Evolutionary conservation across 2,888 invertebrate species (phyloP), one percentile per base, ranked within the genome.

Genomic region (Microchrysa polita): DNA sequence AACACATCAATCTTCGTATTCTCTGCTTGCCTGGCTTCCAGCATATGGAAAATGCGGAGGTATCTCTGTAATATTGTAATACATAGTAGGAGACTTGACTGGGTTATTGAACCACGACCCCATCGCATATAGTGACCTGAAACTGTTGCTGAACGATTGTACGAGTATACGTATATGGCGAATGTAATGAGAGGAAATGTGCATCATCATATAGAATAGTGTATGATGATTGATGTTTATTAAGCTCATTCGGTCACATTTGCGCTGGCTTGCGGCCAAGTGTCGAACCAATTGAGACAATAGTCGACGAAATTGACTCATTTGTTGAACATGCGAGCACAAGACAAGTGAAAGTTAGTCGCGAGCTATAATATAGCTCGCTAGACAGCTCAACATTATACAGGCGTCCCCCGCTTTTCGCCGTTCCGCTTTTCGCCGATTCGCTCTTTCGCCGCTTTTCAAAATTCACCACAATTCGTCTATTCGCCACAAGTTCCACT

Each of bases 121-220:
- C 2, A n/a, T n/a, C n/a, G 27, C 7, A 34, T 34, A 7, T 7
- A 7, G 27, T 34, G 27, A 34, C 27, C 27, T 7, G 27, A 34
- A 7, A 34, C 27, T 34, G 27, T 34, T 7, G 27, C 4, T 34
- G 2, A 2, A 5, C 27, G 7, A 34, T 34, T 34, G 27, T 34
- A n/a, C n/a, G n/a, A n/a, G n/a, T n/a, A n/a, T n/a, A n/a, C 7
- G 12, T 42, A n/a, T n/a, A 12, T 48, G 12, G 16, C 16, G 48
- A 48, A 48, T 48, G 48, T 48, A 48, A 48, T 48, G 48, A 48
- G 48, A 48, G 48, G 48, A 48, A 48, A 48, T 10, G 48, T 48
- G 48, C 48, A 48, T 48, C 48, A 48, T 48, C 48, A n/a, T 48
- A 48, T 4, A 48, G 16, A 2, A 48, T 48, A 12, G 12, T 48